Conservation (phyloP, 1,140 invertebrate species). For the Drosophila obscura region DNA sequence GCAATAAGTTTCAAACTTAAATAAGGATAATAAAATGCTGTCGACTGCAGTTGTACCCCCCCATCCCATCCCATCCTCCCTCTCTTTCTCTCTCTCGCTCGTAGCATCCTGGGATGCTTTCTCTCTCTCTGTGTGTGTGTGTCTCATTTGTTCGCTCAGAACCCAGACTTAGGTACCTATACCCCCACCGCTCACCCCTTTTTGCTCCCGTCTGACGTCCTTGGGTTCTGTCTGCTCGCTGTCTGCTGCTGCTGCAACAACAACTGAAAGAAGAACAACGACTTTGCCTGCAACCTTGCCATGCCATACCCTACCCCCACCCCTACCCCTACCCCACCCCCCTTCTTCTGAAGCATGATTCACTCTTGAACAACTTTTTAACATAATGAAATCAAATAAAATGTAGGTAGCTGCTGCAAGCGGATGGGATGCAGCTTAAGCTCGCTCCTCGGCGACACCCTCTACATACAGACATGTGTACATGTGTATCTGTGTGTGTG, state of each 20-base stretch:
- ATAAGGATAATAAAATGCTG: slow-evolving; percentile 83
- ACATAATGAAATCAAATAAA: slow-evolving; percentile 82
- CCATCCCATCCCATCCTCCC: not conserved
- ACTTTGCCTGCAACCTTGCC: slow-evolving; percentile 47
- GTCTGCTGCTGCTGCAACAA: slow-evolving; percentile 59
- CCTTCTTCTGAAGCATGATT: slow-evolving; percentile 49
- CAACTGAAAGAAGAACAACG: slow-evolving; percentile 37
- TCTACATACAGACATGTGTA: not conserved
- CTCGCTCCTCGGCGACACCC: slow-evolving; percentile 8
- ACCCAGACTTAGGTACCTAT: slow-evolving; percentile 6
- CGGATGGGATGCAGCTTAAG: slow-evolving; percentile 60
- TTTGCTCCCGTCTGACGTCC: slow-evolving; percentile 33
- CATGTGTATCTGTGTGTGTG: slow-evolving; percentile 20
- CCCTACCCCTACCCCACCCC: not conserved
- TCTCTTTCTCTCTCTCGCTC: too few species aligned
- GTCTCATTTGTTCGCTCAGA: slow-evolving; percentile 44
- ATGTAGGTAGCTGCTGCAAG: slow-evolving; percentile 66
- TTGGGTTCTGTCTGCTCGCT: slow-evolving; percentile 64
- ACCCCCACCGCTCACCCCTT: not conserved
- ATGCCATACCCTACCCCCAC: slow-evolving; percentile 1
- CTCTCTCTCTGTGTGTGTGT: slow-evolving; percentile 12
- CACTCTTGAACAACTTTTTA: slow-evolving; percentile 81
- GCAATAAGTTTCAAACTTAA: slow-evolving; percentile 83
- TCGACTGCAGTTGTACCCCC: slow-evolving; percentile 55
- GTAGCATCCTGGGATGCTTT: slow-evolving; percentile 37